phyloP scores from a whole-genome alignment of 2,113 vertebrate genomes.

The Paedocypris sp. region DNA sequence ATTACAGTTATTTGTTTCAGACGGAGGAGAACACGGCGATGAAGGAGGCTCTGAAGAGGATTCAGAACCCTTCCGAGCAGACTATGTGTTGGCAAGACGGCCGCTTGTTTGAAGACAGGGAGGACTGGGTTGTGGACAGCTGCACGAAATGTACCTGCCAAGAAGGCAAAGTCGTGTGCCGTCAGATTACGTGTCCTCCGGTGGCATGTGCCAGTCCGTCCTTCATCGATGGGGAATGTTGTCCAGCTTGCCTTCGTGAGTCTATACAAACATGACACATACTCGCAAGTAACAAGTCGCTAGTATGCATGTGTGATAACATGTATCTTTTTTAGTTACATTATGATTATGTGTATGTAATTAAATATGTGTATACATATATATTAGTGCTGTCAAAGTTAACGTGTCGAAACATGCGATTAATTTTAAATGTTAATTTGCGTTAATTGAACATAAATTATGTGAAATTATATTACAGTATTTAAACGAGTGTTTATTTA shows the following conservation, averaged over 20 bases:
- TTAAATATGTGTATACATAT: no score
- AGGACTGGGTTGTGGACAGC: constrained; percentile 89
- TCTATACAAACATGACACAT: constrained; percentile 18
- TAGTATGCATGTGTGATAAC: neutral
- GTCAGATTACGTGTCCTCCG: constrained; percentile 77
- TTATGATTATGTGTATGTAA: neutral
- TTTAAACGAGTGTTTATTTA: no score
- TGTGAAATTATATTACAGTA: no score
- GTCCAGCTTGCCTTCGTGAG: constrained; percentile 82
- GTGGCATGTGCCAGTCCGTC: constrained; percentile 73
- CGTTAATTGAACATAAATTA: no score
- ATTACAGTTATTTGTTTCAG: constrained; percentile 51
- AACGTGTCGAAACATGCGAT: no score
- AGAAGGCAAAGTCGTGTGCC: constrained; percentile 82
- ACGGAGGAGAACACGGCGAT: constrained; percentile 83
- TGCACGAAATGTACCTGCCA: constrained; percentile 86
- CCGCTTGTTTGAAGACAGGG: constrained; percentile 74
- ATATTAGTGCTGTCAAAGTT: no score
- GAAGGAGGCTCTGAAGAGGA: constrained; percentile 70
- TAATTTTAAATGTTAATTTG: no score
- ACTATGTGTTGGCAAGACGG: constrained; percentile 84
- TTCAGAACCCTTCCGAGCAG: constrained; percentile 59
- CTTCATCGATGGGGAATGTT: constrained; percentile 81
- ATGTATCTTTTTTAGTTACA: neutral
- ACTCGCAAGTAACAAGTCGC: neutral